A percentile compares a stretch with the other conserved stretches of the same genome.
These are phyloP conservation scores for Spongilla lacustris DNA, from an alignment of 37 sponge, comb jelly and placozoan species.

Conservation along the genomic window DNA sequence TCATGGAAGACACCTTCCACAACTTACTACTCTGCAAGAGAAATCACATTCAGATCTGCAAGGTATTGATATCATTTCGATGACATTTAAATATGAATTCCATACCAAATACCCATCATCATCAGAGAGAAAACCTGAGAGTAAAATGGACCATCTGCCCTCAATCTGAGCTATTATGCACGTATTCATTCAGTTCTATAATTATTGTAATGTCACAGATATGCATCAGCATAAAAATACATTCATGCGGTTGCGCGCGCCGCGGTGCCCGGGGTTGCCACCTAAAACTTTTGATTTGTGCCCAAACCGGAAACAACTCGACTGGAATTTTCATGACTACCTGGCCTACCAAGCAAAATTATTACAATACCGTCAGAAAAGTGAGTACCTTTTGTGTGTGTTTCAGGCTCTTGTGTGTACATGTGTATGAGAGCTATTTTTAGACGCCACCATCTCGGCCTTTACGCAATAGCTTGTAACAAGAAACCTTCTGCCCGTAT, in stretches of 20 bases:
- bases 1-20: conserved; percentile 51
- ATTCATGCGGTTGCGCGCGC: too few species aligned
- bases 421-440: conserved; percentile 71
- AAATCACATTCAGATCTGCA: conserved; percentile 28
- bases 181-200: too few species aligned
- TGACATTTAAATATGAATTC: background rate
- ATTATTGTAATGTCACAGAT: too few species aligned
- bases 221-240: too few species aligned
- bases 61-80: background rate
- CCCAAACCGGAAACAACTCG: conserved; percentile 72
- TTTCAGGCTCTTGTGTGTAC: conserved; percentile 63
- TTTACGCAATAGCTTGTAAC: too few species aligned
- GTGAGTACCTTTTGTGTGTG: conserved; percentile 77
- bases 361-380: conserved; percentile 75
- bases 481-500: too few species aligned
- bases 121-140: conserved; percentile 55
- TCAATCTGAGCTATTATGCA: conserved; percentile 33
- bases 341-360: conserved; percentile 78
- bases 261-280: too few species aligned
- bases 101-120: background rate
- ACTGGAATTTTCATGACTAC: conserved; percentile 80
- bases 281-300: conserved; percentile 20
- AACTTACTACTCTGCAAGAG: conserved; percentile 44
- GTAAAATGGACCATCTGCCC: conserved; percentile 51
- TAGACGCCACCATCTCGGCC: conserved; percentile 36